Percentiles rank a stretch among this genome's conserved stretches.
phyloP scores from a whole-genome alignment of 2,113 vertebrate genomes.

The Dolichallabes microphthalmus region DNA sequence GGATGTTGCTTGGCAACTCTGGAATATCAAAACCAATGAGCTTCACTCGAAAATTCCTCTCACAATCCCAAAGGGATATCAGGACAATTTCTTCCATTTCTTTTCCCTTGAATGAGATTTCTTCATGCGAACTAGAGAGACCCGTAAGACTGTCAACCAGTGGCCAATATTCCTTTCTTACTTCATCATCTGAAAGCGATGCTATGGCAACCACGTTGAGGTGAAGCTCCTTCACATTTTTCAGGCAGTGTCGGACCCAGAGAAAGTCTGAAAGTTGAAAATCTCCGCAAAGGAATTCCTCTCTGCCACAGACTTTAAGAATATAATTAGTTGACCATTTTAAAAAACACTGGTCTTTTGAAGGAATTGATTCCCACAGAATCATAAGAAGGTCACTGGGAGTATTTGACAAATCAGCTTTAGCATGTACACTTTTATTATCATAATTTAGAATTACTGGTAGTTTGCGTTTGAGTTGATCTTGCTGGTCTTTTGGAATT shows the following conservation, averaged over 20 bases:
- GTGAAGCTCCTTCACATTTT: slow-evolving; percentile 64
- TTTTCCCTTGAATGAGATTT: slow-evolving; percentile 68
- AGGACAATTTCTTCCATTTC: slow-evolving; percentile 72
- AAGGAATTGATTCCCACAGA: slow-evolving; percentile 54
- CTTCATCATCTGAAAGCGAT: slow-evolving; percentile 58
- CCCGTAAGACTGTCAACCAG: slow-evolving; percentile 72
- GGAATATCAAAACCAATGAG: slow-evolving; percentile 74
- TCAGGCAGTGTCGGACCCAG: slow-evolving; percentile 74
- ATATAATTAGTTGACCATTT: slow-evolving; percentile 54
- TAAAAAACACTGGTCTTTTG: slow-evolving; percentile 35
- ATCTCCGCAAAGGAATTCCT: slow-evolving; percentile 71
- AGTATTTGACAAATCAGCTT: slow-evolving; percentile 53
- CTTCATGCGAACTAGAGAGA: slow-evolving; percentile 69
- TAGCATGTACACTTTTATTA: slow-evolving; percentile 59
- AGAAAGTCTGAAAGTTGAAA: slow-evolving; percentile 64
- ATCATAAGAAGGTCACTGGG: slow-evolving; percentile 58
- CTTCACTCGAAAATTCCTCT: slow-evolving; percentile 72
- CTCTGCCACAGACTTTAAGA: slow-evolving; percentile 73
- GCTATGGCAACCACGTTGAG: slow-evolving; percentile 64
- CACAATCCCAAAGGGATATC: slow-evolving; percentile 78
- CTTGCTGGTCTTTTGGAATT: slow-evolving; percentile 59
- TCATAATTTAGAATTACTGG: slow-evolving; percentile 62
- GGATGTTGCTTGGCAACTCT: slow-evolving; percentile 62
- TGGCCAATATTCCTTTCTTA: slow-evolving; percentile 64
- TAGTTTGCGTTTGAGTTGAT: slow-evolving; percentile 55